Evolutionary conservation across 2,113 vertebrate genomes (phyloP).

Genomic region (Ceratotherium simum): DNA sequence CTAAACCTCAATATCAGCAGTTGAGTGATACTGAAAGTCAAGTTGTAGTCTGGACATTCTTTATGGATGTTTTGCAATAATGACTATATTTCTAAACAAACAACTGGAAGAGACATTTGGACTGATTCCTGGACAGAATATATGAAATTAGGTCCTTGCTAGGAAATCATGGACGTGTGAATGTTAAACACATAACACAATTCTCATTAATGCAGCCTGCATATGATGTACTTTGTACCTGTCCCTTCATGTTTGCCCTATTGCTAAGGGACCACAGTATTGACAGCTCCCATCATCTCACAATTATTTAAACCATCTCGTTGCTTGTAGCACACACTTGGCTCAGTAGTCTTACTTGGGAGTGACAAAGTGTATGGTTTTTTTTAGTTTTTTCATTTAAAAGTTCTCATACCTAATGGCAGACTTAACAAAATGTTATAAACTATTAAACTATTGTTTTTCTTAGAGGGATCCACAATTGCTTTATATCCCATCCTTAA

Average conservation of each 20-base stretch:
- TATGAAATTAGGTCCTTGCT: neutral
- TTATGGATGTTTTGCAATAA: neutral
- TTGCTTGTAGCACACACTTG: neutral
- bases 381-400: slow-evolving; percentile 1
- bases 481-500: neutral
- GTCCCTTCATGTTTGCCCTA: no score
- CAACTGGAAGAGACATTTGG: neutral
- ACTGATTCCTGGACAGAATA: neutral
- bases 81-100: neutral
- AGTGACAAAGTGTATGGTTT: neutral
- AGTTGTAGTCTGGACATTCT: neutral
- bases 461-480: neutral
- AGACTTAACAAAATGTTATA: neutral
- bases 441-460: neutral
- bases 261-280: neutral
- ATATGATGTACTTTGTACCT: neutral
- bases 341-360: neutral
- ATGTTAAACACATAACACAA: neutral
- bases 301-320: neutral
- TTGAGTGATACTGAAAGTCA: neutral
- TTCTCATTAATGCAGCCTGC: neutral
- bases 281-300: neutral
- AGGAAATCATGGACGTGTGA: neutral
- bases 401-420: neutral
- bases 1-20: neutral